Percentiles rank a stretch among this genome's conserved stretches.
These are phyloP conservation scores for Saccopteryx leptura DNA, from an alignment of 2,113 vertebrate species.

Conservation along the genomic window DNA sequence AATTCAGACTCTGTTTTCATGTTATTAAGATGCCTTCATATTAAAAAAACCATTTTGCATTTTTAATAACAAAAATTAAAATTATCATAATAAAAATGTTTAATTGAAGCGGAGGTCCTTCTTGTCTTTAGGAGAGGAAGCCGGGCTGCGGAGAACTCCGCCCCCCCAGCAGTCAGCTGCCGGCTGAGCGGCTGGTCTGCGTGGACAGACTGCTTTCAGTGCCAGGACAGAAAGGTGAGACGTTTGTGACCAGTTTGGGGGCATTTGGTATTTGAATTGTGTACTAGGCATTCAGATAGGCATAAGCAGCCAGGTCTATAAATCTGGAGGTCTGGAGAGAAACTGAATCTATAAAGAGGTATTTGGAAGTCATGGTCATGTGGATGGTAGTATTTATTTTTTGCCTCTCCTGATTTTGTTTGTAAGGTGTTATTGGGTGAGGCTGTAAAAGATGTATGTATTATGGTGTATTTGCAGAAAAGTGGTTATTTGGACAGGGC, in stretches of 20 bases:
- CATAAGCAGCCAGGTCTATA: neutral
- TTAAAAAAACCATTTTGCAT: neutral
- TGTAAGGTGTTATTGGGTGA: neutral
- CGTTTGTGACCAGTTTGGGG: neutral
- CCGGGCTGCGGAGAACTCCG: conserved; percentile 65
- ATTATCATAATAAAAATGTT: neutral
- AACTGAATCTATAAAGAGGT: neutral
- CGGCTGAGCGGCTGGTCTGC: conserved; percentile 91
- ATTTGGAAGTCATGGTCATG: neutral
- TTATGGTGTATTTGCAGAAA: neutral
- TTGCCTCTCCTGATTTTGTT: neutral
- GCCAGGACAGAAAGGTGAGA: conserved; percentile 93
- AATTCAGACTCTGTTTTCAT: neutral
- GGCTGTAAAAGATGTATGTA: neutral
- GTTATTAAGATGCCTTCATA: neutral
- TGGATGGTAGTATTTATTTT: neutral
- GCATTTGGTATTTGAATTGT: neutral
- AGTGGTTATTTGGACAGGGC: neutral
- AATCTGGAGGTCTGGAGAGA: neutral
- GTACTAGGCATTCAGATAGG: neutral
- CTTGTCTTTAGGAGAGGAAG: conserved; percentile 81
- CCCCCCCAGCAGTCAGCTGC: conserved; percentile 88
- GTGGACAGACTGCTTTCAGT: conserved; percentile 94
- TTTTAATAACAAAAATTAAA: neutral
- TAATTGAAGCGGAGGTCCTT: neutral